Conservation (phyloP, 2,113 vertebrate species). For the Hippocampus comes region DNA sequence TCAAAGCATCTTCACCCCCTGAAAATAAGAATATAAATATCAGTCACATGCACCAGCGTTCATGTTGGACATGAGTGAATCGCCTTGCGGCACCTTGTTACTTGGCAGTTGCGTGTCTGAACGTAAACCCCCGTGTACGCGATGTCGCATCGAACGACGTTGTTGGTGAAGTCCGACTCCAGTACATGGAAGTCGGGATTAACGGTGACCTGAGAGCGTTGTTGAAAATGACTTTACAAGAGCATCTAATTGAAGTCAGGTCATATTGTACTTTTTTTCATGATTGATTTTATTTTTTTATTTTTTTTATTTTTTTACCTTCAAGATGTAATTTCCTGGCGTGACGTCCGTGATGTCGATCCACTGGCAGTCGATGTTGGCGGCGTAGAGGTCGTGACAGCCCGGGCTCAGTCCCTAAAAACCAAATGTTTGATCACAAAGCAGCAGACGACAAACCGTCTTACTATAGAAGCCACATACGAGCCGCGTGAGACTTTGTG, state of each 20-base stretch:
- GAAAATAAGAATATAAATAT: conserved; percentile 16
- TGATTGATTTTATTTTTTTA: no score
- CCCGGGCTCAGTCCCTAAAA: conserved; percentile 80
- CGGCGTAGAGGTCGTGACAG: conserved; percentile 81
- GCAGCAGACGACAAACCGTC: conserved; percentile 17
- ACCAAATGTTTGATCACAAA: conserved; percentile 3
- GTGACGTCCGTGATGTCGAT: conserved; percentile 83
- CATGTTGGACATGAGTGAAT: not conserved
- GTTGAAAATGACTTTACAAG: not conserved
- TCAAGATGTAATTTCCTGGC: conserved; percentile 78
- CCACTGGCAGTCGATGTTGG: conserved; percentile 86
- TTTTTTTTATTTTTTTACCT: conserved; percentile 56
- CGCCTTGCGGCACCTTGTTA: conserved; percentile 63
- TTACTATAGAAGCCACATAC: not conserved
- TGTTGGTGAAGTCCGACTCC: conserved; percentile 80
- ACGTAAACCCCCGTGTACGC: conserved; percentile 77
- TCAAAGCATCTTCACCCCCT: conserved; percentile 41
- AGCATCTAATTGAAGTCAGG: not conserved
- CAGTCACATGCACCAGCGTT: not conserved
- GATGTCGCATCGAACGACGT: conserved; percentile 77
- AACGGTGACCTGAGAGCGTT: conserved; percentile 72
- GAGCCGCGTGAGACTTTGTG: not conserved
- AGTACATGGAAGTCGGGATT: conserved; percentile 76
- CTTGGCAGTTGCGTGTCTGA: conserved; percentile 74
- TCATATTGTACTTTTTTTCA: not conserved